These are phyloP conservation scores for Myripristis jacobus DNA, from an alignment of 2,797 vertebrate genomes.

Conservation along the genomic window DNA sequence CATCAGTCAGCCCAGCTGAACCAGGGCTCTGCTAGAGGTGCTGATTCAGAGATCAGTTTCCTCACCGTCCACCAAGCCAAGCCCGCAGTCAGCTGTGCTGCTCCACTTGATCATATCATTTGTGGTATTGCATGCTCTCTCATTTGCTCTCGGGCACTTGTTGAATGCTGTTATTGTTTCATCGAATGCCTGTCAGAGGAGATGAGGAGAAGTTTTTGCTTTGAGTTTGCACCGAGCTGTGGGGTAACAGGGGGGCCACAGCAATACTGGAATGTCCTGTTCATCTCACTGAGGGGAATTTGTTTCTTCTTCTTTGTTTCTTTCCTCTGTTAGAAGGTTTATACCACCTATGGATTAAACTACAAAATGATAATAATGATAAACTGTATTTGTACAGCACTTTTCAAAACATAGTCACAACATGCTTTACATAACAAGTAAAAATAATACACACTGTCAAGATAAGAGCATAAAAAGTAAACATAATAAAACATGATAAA, in stretches of 20 bases:
- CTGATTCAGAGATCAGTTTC: slow-evolving; percentile 73
- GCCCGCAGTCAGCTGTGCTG: slow-evolving; percentile 44
- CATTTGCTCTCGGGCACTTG: slow-evolving; percentile 31
- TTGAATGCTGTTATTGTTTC: slow-evolving; percentile 31
- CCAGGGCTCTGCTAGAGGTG: slow-evolving; percentile 47
- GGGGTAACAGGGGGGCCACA: slow-evolving; percentile 19
- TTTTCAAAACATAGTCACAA: too few relatives aligned
- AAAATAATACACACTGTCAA: too few relatives aligned
- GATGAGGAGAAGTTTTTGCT: slow-evolving; percentile 16
- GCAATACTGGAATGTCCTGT: background rate
- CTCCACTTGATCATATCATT: slow-evolving; percentile 52
- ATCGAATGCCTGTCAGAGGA: slow-evolving; percentile 19
- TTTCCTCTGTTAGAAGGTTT: slow-evolving; percentile 22
- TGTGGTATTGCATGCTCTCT: slow-evolving; percentile 50
- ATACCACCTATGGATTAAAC: background rate
- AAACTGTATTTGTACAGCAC: too few relatives aligned
- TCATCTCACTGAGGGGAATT: too few relatives aligned
- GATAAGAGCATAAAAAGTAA: too few relatives aligned
- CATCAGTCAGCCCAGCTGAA: slow-evolving; percentile 38
- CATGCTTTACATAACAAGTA: too few relatives aligned
- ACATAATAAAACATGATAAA: too few relatives aligned
- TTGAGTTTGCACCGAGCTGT: slow-evolving; percentile 16
- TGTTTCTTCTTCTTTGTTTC: too few relatives aligned
- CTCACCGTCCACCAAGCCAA: too few relatives aligned
- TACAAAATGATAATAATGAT: too few relatives aligned